Conservation (phyloP, 2,113 vertebrate species). For the Aramus guarauna region DNA sequence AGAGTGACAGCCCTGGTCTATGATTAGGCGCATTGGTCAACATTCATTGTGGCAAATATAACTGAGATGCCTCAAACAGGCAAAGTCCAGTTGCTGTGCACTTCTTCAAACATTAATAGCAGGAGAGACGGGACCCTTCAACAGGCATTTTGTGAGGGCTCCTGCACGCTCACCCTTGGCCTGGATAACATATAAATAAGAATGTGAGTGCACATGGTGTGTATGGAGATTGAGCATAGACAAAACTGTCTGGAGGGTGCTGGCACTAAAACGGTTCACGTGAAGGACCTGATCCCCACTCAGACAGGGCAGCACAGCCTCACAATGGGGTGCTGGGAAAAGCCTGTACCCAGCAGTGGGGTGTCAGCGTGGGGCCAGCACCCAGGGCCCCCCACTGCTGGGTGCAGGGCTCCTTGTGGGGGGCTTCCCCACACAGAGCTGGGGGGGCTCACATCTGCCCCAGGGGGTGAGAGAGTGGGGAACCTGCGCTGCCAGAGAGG, state of each 20-base stretch:
- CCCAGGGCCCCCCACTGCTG: neutral
- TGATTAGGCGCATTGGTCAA: neutral
- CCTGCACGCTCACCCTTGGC: neutral
- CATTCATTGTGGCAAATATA: neutral
- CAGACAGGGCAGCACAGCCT: neutral
- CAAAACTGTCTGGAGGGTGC: neutral
- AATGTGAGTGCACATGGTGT: neutral
- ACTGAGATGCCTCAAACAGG: neutral
- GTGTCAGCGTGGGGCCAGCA: neutral
- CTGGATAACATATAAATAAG: neutral
- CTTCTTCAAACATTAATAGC: neutral
- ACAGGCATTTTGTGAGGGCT: neutral
- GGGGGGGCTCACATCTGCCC: rapidly evolving
- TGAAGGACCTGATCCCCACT: neutral
- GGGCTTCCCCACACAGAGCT: neutral
- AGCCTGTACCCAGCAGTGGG: neutral
- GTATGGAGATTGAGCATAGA: neutral
- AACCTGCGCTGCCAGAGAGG: rapidly evolving
- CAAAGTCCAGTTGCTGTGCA: neutral
- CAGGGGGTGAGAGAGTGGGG: neutral
- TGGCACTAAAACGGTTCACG: neutral
- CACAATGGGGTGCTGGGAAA: rapidly evolving
- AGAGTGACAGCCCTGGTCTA: neutral
- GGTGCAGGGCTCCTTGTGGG: neutral
- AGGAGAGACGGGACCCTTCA: neutral